These are phyloP conservation scores for Stenchaetothrips biformis DNA, from an alignment of 2,888 invertebrate species.

Conservation along the genomic window DNA sequence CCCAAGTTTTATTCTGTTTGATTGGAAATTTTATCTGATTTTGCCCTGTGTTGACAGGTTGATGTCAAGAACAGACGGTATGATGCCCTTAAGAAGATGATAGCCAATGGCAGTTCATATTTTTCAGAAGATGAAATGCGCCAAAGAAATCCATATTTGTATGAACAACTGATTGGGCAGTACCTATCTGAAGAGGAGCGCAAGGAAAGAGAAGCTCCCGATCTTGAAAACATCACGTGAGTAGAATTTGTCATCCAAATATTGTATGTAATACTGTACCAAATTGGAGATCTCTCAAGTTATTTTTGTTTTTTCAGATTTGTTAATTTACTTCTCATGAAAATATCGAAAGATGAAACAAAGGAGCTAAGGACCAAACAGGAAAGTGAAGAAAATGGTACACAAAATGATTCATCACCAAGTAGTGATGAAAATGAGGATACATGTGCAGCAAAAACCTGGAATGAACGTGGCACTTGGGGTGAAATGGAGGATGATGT, in stretches of 20 bases:
- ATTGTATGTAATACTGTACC: conserved; percentile 21
- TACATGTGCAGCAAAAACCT: background rate
- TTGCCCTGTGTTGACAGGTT: conserved; percentile 45
- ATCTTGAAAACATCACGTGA: conserved; percentile 37
- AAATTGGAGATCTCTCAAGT: background rate
- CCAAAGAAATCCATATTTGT: conserved; percentile 81
- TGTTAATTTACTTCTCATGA: conserved; percentile 72
- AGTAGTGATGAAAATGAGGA: conserved; percentile 37
- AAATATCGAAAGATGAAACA: conserved; percentile 68
- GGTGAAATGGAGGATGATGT: background rate
- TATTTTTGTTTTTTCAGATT: conserved; percentile 46
- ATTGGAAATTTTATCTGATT: no score
- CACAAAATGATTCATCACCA: conserved; percentile 31
- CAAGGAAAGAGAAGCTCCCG: conserved; percentile 52
- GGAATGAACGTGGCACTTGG: background rate
- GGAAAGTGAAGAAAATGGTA: conserved; percentile 54
- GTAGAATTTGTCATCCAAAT: conserved; percentile 25
- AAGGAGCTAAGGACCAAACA: conserved; percentile 59
- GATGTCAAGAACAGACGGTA: conserved; percentile 74
- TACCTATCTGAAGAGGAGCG: conserved; percentile 75
- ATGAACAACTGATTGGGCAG: conserved; percentile 83
- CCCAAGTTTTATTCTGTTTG: conserved; percentile 13
- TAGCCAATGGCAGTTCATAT: conserved; percentile 64
- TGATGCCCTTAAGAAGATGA: conserved; percentile 69
- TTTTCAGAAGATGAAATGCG: conserved; percentile 93